A percentile compares a stretch with the other conserved stretches of the same genome.
These are phyloP conservation scores for Syncerus caffer DNA, from an alignment of 2,797 vertebrate genomes.

Conservation along the genomic window DNA sequence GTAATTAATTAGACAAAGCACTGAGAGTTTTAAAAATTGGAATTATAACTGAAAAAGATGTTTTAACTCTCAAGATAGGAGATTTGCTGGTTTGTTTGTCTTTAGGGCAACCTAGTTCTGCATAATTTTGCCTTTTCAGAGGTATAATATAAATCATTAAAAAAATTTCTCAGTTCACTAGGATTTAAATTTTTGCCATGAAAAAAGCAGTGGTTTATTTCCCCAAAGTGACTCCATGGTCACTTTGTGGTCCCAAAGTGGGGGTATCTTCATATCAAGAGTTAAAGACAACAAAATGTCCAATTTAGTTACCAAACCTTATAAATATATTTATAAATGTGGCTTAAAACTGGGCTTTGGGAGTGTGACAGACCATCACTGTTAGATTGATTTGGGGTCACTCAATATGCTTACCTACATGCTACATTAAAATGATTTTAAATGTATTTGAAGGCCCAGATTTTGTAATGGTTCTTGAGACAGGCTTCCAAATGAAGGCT, in stretches of 20 bases:
- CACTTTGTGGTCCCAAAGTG: not conserved
- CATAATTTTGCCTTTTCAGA: constrained; percentile 26
- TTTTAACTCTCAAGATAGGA: constrained; percentile 10
- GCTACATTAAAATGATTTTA: constrained; percentile 33
- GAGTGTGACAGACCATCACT: constrained; percentile 5
- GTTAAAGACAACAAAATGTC: constrained; percentile 18
- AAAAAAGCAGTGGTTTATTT: not conserved
- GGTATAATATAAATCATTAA: constrained; percentile 14
- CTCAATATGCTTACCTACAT: not conserved
- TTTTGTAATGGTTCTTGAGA: constrained; percentile 22
- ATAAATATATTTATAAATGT: not conserved
- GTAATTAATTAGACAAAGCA: constrained; percentile 50
- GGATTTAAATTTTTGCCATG: constrained; percentile 23
- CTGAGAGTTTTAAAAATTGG: not conserved
- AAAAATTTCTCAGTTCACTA: not conserved
- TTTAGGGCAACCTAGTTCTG: not conserved
- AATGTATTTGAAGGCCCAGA: constrained; percentile 23
- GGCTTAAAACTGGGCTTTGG: not conserved
- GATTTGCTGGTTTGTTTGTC: not conserved
- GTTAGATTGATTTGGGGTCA: constrained; percentile 26
- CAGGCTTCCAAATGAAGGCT: constrained; percentile 30
- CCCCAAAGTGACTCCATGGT: not conserved
- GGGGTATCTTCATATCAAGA: not conserved
- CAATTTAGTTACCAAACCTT: constrained; percentile 15
- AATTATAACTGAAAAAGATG: constrained; percentile 23